These are phyloP conservation scores for Colossoma macropomum DNA, from an alignment of 2,113 vertebrate species.

Conservation along the genomic window DNA sequence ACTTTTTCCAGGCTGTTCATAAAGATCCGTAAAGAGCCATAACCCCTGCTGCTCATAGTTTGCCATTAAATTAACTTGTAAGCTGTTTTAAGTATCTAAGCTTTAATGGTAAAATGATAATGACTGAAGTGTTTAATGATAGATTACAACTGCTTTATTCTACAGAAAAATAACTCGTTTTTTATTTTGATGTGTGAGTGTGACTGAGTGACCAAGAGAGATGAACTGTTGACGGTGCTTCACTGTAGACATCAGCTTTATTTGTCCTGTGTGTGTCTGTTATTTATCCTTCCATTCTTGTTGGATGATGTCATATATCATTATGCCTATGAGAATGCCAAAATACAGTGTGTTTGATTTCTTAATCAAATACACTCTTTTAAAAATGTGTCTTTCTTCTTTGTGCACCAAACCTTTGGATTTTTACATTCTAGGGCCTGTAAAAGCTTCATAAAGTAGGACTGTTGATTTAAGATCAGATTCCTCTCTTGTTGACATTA, in stretches of 20 bases:
- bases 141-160: neutral
- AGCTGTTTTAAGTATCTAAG: neutral
- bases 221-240: neutral
- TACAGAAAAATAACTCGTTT: neutral
- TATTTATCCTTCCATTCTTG: slow-evolving; percentile 35
- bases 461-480: too few relatives aligned
- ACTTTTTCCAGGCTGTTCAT: neutral
- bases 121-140: neutral
- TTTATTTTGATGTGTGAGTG: neutral
- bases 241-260: neutral
- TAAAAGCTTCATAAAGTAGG: too few relatives aligned
- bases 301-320: neutral
- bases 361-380: slow-evolving; percentile 24
- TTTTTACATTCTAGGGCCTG: too few relatives aligned
- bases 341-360: neutral
- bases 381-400: neutral
- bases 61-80: neutral
- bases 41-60: neutral
- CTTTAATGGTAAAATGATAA: neutral
- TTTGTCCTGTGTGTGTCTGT: slow-evolving; percentile 1
- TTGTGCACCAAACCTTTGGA: too few relatives aligned
- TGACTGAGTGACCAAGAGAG: neutral
- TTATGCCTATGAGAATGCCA: slow-evolving; percentile 10
- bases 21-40: neutral
- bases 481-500: too few relatives aligned